Base-by-base conservation (phyloP, 2,888 invertebrate genomes). In the Stomorhina lunata region DNA sequence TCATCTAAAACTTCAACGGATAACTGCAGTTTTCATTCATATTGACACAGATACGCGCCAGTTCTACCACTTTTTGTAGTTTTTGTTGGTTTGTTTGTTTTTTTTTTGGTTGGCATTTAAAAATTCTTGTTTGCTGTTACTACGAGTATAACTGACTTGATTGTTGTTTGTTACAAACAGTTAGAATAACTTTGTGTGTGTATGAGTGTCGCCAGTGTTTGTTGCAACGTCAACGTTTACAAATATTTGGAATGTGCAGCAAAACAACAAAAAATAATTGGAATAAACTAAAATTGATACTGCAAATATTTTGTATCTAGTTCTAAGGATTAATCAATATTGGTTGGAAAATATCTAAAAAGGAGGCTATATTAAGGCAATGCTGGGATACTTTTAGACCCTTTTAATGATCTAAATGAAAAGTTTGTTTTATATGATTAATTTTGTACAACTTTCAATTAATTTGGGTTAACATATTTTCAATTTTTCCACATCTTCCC, bases 101-200 rank as follows among this genome's bases (percentile, higher is more conserved):
- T 68, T 87, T 85, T 85, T 84, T 85, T 80, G 15, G 37, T 40
- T 59, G 10, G 22, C 22, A 65, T 29, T 65, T 37, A n/a, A n/a
- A n/a, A n/a, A 27, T n/a, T 25, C 29, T 63, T 45, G 65, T 66
- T 78, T 71, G 63, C 34, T 65, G 32, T 57, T 57, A 63, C 22
- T 32, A n/a, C n/a, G n/a, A n/a, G n/a, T n/a, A 59, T 71, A 69
- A 34, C 57, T 63, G 40, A 57, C 43, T 17, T 43, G 71, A 27
- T 55, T 9, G 32, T 57, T 61, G 25, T 63, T 63, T 63, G 32
- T 57, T 73, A 27, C 43, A 32, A 27, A 61, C 68, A 76, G 76
- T 76, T 68, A 75, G 72, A 53, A 63, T 22, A 17, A 25, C 1
- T 34, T 50, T 10, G n/a, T n/a, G n/a, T n/a, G n/a, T n/a, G n/a